Percentiles rank a stretch among this genome's conserved stretches.
phyloP scores from a whole-genome alignment of 2,797 vertebrate genomes.

The Tragelaphus eurycerus region DNA sequence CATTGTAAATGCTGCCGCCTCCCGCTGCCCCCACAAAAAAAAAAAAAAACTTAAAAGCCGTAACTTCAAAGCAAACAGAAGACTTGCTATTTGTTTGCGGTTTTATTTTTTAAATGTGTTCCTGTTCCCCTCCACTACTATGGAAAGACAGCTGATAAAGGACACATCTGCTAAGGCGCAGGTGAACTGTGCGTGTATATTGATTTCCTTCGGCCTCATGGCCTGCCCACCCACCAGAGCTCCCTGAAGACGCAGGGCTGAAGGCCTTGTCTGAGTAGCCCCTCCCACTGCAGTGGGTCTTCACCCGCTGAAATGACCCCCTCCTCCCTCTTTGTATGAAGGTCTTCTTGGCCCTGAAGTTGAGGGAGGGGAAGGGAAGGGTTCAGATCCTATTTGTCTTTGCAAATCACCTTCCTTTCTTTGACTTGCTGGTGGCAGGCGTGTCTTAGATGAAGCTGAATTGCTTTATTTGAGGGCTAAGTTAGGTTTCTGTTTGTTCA shows the following conservation, averaged over 20 bases:
- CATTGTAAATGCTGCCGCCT: background rate
- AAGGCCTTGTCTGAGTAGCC: background rate
- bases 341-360: background rate
- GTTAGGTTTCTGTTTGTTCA: background rate
- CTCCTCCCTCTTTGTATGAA: background rate
- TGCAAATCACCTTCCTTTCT: background rate
- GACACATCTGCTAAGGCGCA: background rate
- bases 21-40: background rate
- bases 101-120: background rate
- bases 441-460: background rate
- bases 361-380: fast-evolving
- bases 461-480: background rate
- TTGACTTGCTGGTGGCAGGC: background rate
- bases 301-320: background rate
- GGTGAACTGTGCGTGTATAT: background rate
- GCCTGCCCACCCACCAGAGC: background rate
- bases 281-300: background rate
- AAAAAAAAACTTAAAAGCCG: background rate
- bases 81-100: background rate
- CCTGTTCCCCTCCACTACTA: background rate
- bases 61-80: background rate
- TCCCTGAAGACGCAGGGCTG: background rate
- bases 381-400: background rate
- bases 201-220: no score
- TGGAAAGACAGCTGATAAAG: background rate